Conservation (phyloP, 2,797 vertebrate species). For the Onychomys arenicola region DNA sequence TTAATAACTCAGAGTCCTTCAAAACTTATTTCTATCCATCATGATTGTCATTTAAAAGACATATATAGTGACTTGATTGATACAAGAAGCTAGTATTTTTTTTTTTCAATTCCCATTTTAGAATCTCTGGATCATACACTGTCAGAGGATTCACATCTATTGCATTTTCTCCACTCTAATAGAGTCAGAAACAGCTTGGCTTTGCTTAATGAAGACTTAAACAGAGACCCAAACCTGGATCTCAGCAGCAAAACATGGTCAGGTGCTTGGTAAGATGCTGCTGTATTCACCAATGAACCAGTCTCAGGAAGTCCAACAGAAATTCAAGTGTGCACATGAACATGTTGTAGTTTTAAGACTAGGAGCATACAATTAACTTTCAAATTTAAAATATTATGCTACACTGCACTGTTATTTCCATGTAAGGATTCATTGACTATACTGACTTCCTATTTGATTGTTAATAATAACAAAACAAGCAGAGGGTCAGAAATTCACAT, state of each 20-base stretch:
- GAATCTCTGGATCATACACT: neutral
- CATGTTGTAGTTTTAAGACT: neutral
- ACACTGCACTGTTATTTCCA: neutral
- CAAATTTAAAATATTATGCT: neutral
- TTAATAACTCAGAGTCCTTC: neutral
- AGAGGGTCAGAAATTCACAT: neutral
- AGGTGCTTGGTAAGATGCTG: neutral
- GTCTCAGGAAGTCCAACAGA: neutral
- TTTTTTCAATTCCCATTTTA: neutral
- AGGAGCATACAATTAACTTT: neutral
- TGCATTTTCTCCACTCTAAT: neutral
- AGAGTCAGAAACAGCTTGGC: neutral
- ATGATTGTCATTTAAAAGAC: neutral
- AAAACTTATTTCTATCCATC: neutral
- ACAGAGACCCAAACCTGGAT: neutral
- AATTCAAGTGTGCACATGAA: neutral
- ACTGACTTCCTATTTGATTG: neutral
- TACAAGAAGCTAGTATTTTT: neutral
- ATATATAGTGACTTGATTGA: neutral
- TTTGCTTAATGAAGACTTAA: neutral
- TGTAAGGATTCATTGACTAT: neutral
- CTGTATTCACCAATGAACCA: neutral
- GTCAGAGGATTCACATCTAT: neutral
- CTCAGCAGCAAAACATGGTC: too few species aligned
- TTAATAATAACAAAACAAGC: constrained; percentile 27